Evolutionary conservation across 2,888 invertebrate species (phyloP).

Genomic region (Aporophyla nigra): DNA sequence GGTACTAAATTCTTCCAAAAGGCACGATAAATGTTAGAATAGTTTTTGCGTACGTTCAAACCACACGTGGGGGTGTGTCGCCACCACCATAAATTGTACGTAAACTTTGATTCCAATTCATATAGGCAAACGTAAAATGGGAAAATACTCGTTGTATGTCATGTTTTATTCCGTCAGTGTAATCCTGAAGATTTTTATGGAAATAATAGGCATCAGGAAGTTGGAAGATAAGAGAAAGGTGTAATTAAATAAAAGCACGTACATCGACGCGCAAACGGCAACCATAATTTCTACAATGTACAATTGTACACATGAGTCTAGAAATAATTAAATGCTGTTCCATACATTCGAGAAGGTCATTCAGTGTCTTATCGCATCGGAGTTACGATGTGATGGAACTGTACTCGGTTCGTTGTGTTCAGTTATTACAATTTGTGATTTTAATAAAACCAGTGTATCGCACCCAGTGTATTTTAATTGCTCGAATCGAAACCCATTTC

Average conservation of each 20-base stretch:
- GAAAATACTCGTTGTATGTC: slow-evolving; percentile 10
- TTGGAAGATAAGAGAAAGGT: not conserved
- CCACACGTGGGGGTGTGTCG: slow-evolving; percentile 65
- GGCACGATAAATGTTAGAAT: slow-evolving; percentile 39
- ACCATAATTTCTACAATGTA: too few relatives aligned
- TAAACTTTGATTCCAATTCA: slow-evolving; percentile 67
- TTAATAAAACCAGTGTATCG: too few relatives aligned
- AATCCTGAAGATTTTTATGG: slow-evolving; percentile 1
- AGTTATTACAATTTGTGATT: too few relatives aligned
- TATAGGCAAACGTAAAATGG: slow-evolving; percentile 51
- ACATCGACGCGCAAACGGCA: too few relatives aligned
- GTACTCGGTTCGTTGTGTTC: too few relatives aligned
- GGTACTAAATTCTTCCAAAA: slow-evolving; percentile 50
- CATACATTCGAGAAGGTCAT: too few relatives aligned
- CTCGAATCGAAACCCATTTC: too few relatives aligned
- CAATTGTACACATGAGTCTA: too few relatives aligned
- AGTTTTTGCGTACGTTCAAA: slow-evolving; percentile 56
- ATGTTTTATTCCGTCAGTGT: not conserved
- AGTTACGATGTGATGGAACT: too few relatives aligned
- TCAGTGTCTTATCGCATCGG: too few relatives aligned
- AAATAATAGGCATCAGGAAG: not conserved
- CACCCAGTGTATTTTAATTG: too few relatives aligned
- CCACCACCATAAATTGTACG: slow-evolving; percentile 71
- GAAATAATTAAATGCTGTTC: too few relatives aligned
- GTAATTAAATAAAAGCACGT: not conserved